Evolutionary conservation across 2,797 vertebrate genomes (phyloP).

Genomic region (Pelobates cultripes): DNA sequence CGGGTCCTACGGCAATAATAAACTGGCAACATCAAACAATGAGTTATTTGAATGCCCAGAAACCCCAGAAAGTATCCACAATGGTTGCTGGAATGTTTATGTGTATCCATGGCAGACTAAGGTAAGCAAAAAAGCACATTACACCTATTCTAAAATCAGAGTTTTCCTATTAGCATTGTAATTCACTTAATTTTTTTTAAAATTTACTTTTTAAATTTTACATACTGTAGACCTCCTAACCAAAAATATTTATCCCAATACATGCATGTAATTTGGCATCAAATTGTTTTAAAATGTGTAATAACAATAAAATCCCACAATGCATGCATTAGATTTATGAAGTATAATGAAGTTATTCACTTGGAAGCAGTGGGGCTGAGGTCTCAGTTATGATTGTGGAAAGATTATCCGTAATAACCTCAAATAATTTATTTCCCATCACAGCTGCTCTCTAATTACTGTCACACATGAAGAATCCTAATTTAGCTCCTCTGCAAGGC

Average conservation of each 20-base stretch:
- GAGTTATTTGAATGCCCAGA: too few species aligned
- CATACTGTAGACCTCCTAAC: neutral
- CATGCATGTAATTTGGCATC: neutral
- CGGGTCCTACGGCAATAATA: too few species aligned
- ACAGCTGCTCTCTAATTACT: constrained; percentile 48
- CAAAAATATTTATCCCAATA: neutral
- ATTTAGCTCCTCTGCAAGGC: constrained; percentile 1
- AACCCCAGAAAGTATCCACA: too few species aligned
- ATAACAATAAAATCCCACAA: constrained; percentile 8
- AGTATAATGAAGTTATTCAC: constrained; percentile 35
- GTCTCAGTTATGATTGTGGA: constrained; percentile 38
- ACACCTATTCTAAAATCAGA: too few species aligned
- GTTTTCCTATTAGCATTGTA: too few species aligned
- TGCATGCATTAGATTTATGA: neutral
- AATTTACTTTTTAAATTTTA: too few species aligned
- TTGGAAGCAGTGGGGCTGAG: constrained; percentile 17
- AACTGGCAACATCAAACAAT: too few species aligned
- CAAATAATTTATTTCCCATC: constrained; percentile 44
- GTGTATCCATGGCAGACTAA: too few species aligned
- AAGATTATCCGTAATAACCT: constrained; percentile 31
- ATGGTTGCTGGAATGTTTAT: too few species aligned
- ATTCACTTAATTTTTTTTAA: too few species aligned
- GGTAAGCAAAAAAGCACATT: too few species aligned
- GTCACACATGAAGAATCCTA: constrained; percentile 47
- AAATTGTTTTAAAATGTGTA: constrained; percentile 14